Base-by-base conservation (phyloP, 2,888 invertebrate species). In the Microplitis deprimator region DNA sequence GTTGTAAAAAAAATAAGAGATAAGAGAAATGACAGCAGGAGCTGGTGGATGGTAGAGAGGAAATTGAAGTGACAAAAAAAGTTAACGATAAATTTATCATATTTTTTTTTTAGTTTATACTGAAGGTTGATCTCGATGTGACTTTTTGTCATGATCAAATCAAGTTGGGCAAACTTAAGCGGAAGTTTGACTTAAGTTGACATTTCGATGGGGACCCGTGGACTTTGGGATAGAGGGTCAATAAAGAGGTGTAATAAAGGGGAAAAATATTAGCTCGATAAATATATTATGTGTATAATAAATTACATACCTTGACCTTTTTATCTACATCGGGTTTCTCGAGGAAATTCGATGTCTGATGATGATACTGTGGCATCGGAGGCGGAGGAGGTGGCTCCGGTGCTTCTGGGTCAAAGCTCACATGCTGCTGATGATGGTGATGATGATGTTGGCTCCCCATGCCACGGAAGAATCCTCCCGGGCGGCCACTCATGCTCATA, bases 301-400 rank as follows among this genome's bases (percentile, higher is more conserved):
- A 38, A 68, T 65, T n/a, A 82, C 91, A 87, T 91, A 94, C 95
- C 93, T 95, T 95, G 87, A 95, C 94, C 91, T 94, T 95, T 89
- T 94, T 94, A 91, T 94, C 94, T 85, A 91, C 88, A 81, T 91
- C 92, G 83, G 94, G 93, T 89, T 93, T 94, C 89, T 94, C 94
- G 83, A 93, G 91, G 62, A 92, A 89, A 84, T 89, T 89, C 87
- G 92, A 92, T 88, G 85, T 85, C 50, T 85, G 86, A 68, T 84
- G 77, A 72, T 87, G 92, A 91, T 50, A 50, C 16, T 75, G 69
- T 7, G 73, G 81, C 81, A 68, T 85, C 82, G 92, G 91, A 86
- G 92, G 91, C n/a, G 83, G 85, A 41, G 86, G 87, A 75, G 88
- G 89, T 71, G 89, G 90, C 20, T 89, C 89, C 84, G 93, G 93